Conservation (phyloP, 2,113 vertebrate species). For the Herpetotheres cachinnans region DNA sequence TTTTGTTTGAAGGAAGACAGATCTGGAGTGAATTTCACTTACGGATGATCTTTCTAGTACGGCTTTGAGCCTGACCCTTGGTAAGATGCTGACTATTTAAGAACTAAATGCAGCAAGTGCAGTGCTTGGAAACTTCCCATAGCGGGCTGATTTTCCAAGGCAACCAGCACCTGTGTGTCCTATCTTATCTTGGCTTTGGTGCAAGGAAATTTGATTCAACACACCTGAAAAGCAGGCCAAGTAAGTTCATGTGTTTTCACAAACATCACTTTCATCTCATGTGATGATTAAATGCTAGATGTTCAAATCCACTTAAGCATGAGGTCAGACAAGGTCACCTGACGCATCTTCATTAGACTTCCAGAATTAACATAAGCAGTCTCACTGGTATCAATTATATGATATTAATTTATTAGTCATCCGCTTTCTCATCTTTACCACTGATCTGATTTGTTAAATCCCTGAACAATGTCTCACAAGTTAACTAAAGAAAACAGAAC, state of each 20-base stretch:
- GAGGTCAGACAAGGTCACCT: background rate
- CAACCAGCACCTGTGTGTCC: conserved; percentile 23
- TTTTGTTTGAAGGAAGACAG: conserved; percentile 45
- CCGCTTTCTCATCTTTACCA: background rate
- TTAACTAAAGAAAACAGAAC: background rate
- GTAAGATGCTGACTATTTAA: conserved; percentile 44
- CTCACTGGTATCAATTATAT: background rate
- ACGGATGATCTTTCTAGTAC: background rate
- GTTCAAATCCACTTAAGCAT: background rate
- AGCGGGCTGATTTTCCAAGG: conserved; percentile 50
- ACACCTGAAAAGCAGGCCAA: conserved; percentile 12
- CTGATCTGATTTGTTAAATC: background rate
- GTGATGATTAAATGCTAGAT: background rate
- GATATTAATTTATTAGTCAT: background rate
- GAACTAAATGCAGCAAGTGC: conserved; percentile 31
- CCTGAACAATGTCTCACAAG: background rate
- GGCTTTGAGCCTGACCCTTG: conserved; percentile 41
- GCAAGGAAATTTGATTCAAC: background rate
- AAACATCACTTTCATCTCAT: background rate
- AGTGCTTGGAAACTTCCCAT: background rate
- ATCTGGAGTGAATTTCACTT: conserved; percentile 31
- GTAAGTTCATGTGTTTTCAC: background rate
- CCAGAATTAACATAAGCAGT: background rate
- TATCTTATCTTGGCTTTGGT: background rate
- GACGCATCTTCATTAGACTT: background rate